Evolutionary conservation across 2,113 vertebrate genomes (phyloP), one percentile per base, ranked within the genome.

Genomic region (Callipepla californica): DNA sequence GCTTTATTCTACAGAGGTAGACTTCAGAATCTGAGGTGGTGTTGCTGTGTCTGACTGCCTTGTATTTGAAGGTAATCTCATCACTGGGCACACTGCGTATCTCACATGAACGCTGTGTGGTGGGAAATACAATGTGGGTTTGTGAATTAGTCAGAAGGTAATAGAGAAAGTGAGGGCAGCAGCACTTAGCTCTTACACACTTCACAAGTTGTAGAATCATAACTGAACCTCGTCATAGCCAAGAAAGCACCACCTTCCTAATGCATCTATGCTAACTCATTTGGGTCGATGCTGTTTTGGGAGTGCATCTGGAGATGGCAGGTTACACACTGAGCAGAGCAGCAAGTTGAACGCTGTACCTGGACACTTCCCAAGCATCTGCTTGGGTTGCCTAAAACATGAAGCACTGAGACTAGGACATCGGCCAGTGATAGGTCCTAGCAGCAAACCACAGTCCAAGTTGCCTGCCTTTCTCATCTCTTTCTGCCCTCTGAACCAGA

Each of bases 1-100:
- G 61, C 44, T 94, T 91, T 82, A 68, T 94, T 92, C 75, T 74
- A 94, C 82, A 91, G 87, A 91, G 84, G 74, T 45, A 80, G 68
- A 61, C 44, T 89, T 94, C 50, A 95, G 87, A 93, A 91, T 89
- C 78, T 68, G 76, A 94, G 42, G 47, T 3, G 0, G 42, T 83
- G 92, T 82, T 89, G 32, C 42, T 30, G 36, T 55, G 28, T 76
- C 28, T 90, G 75, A 85, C 34, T 77, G 40, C 40, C 40, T 13
- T 87, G 65, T 83, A 65, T 92, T 65, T 47, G 80, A 66, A 80
- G 58, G 59, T 83, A 92, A 87, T 75, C 38, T 23, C 59, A 34
- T 91, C n/a, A 23, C 80, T 91, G 74, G 10, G 32, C 83, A 95
- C 79, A 75, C 82, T 75, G 65, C 69, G 61, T 22, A 38, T 88